Base-by-base conservation (phyloP, 1,140 invertebrate genomes). In the Venturia canescens region DNA sequence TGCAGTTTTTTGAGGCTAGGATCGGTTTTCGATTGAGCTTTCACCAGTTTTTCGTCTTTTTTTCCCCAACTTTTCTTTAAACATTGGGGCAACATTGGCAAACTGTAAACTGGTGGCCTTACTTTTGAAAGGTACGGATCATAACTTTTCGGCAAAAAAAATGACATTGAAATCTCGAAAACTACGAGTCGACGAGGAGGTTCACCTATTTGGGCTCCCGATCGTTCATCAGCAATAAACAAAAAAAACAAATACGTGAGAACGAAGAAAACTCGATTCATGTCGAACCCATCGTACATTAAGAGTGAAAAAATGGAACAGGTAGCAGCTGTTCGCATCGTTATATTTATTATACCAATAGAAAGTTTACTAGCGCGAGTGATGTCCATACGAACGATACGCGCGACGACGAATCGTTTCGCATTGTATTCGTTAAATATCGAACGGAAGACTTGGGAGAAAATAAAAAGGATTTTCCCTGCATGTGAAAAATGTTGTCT, bases 341-440 rank as follows among this genome's bases (percentile, higher is more conserved):
- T 72, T 72, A 79, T 44, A 79, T 79, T 69, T 79, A 79, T 79
- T 79, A 50, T 69, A 69, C 77, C 77, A 79, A 79, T 79, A 79
- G 77, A 79, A 79, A 79, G 77, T 79, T 69, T 48, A 72, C 70
- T 34, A 27, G 38, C 70, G 6, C 38, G 27, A 72, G 70, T 72
- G 34, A 66, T 66, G 60, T 66, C 5, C 23, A 6, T 38, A 23
- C 70, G 11, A n/a, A 57, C 21, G n/a, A 57, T 57, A 57, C 53
- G 16, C n/a, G 60, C 27, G 23, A 66, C 27, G 23, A 66, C 3
- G 3, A 66, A 66, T 26, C 11, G 21, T n/a, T 63, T 3, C 27
- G 26, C 21, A n/a, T 57, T 23, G 53, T 66, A 13, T 66, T n/a
- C 60, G 23, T 66, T 66, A 66, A 66, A 66, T 26, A 9, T 66